Percentiles rank a stretch among this genome's conserved stretches.
These are phyloP conservation scores for Coturnix japonica DNA, from an alignment of 2,113 vertebrate species.

Conservation along the genomic window DNA sequence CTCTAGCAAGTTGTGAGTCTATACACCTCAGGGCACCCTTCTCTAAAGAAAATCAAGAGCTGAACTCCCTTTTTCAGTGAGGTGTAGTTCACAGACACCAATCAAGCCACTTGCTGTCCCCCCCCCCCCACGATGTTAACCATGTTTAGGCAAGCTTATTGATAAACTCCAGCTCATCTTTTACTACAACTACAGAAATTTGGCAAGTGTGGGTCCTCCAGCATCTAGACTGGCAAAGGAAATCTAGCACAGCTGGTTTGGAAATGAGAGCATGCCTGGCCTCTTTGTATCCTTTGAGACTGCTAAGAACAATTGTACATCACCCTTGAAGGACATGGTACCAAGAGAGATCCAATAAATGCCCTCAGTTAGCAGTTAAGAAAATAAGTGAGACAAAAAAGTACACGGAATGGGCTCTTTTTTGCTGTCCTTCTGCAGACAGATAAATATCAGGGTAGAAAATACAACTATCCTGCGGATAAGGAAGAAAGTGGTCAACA, in stretches of 20 bases:
- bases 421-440: neutral
- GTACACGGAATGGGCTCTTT: neutral
- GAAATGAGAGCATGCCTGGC: neutral
- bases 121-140: neutral
- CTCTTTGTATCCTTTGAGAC: neutral
- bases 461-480: neutral
- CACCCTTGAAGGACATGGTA: neutral
- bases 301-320: neutral
- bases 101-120: neutral
- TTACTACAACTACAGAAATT: neutral
- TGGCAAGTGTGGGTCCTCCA: neutral
- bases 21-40: neutral
- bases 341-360: neutral
- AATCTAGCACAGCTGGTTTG: neutral
- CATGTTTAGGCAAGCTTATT: neutral
- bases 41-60: neutral
- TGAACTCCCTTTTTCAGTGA: neutral
- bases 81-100: neutral
- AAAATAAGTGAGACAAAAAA: neutral
- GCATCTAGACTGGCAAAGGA: neutral
- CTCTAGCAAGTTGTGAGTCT: neutral
- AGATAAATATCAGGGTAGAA: neutral
- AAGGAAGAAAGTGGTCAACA: neutral
- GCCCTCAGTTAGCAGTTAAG: neutral
- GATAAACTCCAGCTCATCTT: neutral